phyloP scores from a whole-genome alignment of 2,797 vertebrate genomes.

The Rhinella marina region DNA sequence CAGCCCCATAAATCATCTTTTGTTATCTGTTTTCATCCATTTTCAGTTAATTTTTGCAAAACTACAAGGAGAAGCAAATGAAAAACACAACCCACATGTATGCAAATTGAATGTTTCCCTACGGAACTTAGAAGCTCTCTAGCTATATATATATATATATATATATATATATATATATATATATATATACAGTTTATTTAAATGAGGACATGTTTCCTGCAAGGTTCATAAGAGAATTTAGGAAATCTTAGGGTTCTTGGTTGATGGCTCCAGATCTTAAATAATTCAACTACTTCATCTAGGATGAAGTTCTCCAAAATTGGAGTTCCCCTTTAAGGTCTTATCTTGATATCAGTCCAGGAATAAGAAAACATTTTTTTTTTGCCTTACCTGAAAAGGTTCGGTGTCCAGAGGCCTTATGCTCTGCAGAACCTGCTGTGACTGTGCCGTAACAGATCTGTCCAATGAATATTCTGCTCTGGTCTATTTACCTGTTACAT shows the following conservation, averaged over 20 bases:
- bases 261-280: no score
- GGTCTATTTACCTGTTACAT: constrained; percentile 33
- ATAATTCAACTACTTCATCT: not conserved
- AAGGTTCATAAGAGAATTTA: no score
- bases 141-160: no score
- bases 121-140: no score
- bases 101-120: no score
- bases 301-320: not conserved
- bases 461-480: not conserved
- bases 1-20: not conserved
- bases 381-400: not conserved
- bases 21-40: not conserved
- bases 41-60: not conserved
- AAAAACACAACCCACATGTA: no score
- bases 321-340: not conserved
- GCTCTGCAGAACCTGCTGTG: not conserved
- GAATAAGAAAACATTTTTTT: not conserved
- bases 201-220: no score
- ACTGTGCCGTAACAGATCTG: not conserved
- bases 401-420: not conserved
- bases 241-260: no score
- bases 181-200: no score
- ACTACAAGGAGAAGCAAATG: no score
- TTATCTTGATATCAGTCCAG: not conserved
- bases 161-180: no score